These are phyloP conservation scores for Leucophenga montana DNA, from an alignment of 2,888 invertebrate species.

Conservation along the genomic window DNA sequence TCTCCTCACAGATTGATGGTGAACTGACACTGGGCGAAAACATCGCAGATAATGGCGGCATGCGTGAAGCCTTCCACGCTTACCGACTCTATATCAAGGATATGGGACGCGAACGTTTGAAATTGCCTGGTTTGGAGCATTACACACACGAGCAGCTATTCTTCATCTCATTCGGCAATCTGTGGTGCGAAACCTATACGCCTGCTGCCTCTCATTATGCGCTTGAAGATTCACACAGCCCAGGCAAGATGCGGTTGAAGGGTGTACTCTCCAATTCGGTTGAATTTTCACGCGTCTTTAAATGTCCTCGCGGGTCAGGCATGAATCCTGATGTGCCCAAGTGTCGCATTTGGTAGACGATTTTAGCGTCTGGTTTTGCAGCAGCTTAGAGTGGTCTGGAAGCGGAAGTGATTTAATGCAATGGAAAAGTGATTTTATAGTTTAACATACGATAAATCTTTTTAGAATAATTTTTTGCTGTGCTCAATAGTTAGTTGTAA, in stretches of 20 bases:
- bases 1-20: slow-evolving; percentile 79
- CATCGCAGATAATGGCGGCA: slow-evolving; percentile 88
- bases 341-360: slow-evolving; percentile 75
- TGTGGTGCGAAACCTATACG: slow-evolving; percentile 89
- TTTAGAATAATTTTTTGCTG: slow-evolving; percentile 12
- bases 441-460: slow-evolving; percentile 9
- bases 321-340: slow-evolving; percentile 76
- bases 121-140: slow-evolving; percentile 82
- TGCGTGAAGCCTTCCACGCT: slow-evolving; percentile 82
- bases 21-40: slow-evolving; percentile 85
- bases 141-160: slow-evolving; percentile 83
- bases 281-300: slow-evolving; percentile 81
- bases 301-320: slow-evolving; percentile 74
- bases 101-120: slow-evolving; percentile 77
- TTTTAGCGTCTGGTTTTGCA: not conserved
- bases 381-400: not conserved
- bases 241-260: slow-evolving; percentile 79
- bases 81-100: slow-evolving; percentile 77
- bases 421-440: slow-evolving; percentile 6
- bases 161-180: slow-evolving; percentile 86
- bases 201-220: slow-evolving; percentile 78
- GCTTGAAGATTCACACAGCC: slow-evolving; percentile 83
- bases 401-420: slow-evolving; percentile 1
- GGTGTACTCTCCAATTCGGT: slow-evolving; percentile 82
- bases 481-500: not conserved